These are phyloP conservation scores for Acarapis woodi DNA, from an alignment of 1,140 invertebrate species.

Conservation along the genomic window DNA sequence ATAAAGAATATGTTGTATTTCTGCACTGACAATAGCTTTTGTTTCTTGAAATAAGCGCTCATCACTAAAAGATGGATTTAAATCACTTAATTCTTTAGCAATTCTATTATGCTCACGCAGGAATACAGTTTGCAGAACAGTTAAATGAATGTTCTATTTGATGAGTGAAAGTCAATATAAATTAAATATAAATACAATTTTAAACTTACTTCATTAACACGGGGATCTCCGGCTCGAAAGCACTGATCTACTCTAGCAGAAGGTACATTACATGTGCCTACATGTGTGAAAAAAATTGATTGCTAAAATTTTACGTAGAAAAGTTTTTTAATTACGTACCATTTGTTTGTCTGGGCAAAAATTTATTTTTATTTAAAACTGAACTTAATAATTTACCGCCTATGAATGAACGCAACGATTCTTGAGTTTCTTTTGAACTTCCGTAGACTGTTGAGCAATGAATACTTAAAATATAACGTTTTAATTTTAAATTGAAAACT, in stretches of 20 bases:
- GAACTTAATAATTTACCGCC: constrained; percentile 11
- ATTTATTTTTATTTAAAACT: background rate
- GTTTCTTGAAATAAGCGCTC: constrained; percentile 23
- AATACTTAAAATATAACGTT: too few relatives aligned
- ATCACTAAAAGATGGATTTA: constrained; percentile 23
- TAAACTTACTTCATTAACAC: constrained; percentile 10
- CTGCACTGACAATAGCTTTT: constrained; percentile 23
- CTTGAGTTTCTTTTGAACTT: constrained; percentile 18
- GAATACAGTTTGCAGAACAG: constrained; percentile 25
- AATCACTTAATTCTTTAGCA: constrained; percentile 18
- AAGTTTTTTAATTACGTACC: constrained; percentile 12
- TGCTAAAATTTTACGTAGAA: too few relatives aligned
- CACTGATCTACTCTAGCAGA: constrained; percentile 13
- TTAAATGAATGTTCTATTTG: constrained; percentile 17
- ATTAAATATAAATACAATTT: too few relatives aligned
- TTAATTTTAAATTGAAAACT: too few relatives aligned
- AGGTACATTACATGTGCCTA: constrained; percentile 31
- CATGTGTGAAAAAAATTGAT: constrained; percentile 72
- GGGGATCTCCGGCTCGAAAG: constrained; percentile 7
- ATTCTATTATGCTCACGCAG: constrained; percentile 25
- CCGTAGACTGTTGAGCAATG: constrained; percentile 37
- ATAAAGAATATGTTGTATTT: constrained; percentile 31
- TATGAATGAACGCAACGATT: constrained; percentile 13
- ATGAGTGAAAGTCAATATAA: too few relatives aligned
- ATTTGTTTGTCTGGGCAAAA: constrained; percentile 26